Evolutionary conservation across 2,888 invertebrate genomes (phyloP), one percentile per base, ranked within the genome.

Genomic region (Gerris lacustris): DNA sequence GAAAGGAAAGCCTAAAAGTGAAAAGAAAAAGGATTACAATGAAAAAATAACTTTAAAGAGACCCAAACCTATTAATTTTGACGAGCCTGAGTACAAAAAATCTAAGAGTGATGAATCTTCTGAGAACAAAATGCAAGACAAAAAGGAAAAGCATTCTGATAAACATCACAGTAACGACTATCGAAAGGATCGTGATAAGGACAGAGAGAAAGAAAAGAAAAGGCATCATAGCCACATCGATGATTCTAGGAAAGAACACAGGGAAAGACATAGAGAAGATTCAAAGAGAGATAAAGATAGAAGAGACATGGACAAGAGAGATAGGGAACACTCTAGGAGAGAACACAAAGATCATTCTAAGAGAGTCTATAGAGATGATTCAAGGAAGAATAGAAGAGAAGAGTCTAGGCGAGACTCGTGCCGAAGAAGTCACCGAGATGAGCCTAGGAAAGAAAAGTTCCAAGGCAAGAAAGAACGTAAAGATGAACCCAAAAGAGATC

Each of bases 61-160:
- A 18, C 64, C 18, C 4, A 64, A 64, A 64, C 31, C 64, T 64
- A 11, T 17, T 64, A 64, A 31, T 31, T 64, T 64, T 64, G 64
- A 64, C 17, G 64, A 64, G 18, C 31, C 64, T 6, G 64, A 64
- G 18, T 9, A 9, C 64, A 64, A 31, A 17, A 64, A 64, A 18
- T 9, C 9, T 18, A 64, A 64, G 64, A 64, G 31, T 18, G 9
- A 17, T 31, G 55, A 55, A 55, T 9, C 9, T 9, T 55, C 55
- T 15, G n/a, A 64, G 7, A 9, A 31, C 7, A 64, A 64, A 64
- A 17, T n/a, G 7, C 7, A 18, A 18, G 64, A 64, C 9, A 64
- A 64, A 17, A 31, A 64, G 9, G 64, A 64, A 6, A 9, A 64
- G 2, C 17, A 17, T 11, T n/a, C 7, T 2, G 64, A 64, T 4